Base-by-base conservation (phyloP, 2,888 invertebrate genomes). In the Brachycybe producta region DNA sequence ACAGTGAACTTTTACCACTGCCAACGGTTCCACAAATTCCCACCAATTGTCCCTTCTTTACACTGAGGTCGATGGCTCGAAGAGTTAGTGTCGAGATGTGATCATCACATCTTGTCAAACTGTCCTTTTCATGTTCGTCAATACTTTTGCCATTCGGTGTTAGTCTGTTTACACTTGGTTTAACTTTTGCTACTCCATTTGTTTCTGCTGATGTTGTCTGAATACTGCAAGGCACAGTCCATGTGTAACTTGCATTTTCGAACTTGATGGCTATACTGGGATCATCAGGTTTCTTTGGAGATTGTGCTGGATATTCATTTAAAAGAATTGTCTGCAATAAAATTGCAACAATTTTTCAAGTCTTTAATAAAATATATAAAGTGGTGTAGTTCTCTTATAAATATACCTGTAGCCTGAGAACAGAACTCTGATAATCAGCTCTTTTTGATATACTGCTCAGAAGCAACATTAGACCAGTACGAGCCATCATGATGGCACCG, bases 11-110 rank as follows among this genome's bases (percentile, higher is more conserved):
- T 59, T 77, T 77, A 28, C 76, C 76, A 56, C 72, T 70, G 34
- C 75, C 75, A 3, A 75, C 73, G 13, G 65, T 62, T 0, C 76
- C 76, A 58, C 74, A 74, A 44, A 76, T 66, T n/a, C 75, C 76
- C 49, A 76, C 61, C 34, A 75, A 60, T 54, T 68, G 67, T n/a
- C 72, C 71, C 64, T 71, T 23, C 5, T 19, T 5, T 27, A 42
- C 30, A 13, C 13, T 19, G 13, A 49, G 27, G 19, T 49, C 17
- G n/a, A 21, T 34, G 23, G n/a, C 27, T 13, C 11, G 15, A 15
- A 28, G 23, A 13, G 4, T 24, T 11, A 27, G 34, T 7, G 30
- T 15, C 34, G 4, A 54, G 38, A n/a, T 38, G 11, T 38, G 8
- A 13, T 8, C 17, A n/a, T n/a, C n/a, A n/a, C n/a, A n/a, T n/a